Evolutionary conservation across 2,797 vertebrate species (phyloP), one percentile per base, ranked within the genome.

Genomic region (Microhierax caerulescens): DNA sequence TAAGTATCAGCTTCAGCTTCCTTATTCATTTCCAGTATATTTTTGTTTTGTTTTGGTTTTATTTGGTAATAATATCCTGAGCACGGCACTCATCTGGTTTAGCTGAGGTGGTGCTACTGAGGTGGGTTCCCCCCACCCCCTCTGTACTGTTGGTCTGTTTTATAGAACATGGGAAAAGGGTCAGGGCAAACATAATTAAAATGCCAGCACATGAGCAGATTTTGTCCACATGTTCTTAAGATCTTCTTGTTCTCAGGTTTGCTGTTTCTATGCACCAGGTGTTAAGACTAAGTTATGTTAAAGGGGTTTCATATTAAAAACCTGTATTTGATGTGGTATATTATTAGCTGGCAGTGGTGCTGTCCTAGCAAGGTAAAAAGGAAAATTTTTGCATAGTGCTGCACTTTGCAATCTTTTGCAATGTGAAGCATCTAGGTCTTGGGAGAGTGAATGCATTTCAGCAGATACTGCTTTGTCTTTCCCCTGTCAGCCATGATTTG

Each of bases 161-260:
- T 95, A 95, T 93, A 90, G 94, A 96, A 95, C 88, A 95, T 82
- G 80, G 90, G 83, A 85, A 96, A 95, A 95, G 93, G 94, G 94
- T 96, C 97, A 97, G 93, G 94, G 90, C 93, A 95, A 92, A 84
- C 85, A 94, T 87, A 97, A 97, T 97, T 97, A 97, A 97, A 97
- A 96, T 95, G 86, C 94, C 93, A 95, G 96, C 90, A 91, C 92
- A 89, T 32, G 93, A 94, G 92, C 95, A 97, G 94, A 91, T 97
- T 97, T 97, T 90, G 88, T 94, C 94, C 97, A 97, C 94, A 95
- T 97, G 96, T 96, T 96, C 94, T 93, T 89, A 92, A 95, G 93
- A 92, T 94, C 95, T 95, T 93, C 72, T 91, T 96, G 82, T 95
- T 95, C 82, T 95, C 3, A 2, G 60, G 65, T 73, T 94, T 79